phyloP scores from a whole-genome alignment of 2,113 vertebrate species.

The Cettia cetti region DNA sequence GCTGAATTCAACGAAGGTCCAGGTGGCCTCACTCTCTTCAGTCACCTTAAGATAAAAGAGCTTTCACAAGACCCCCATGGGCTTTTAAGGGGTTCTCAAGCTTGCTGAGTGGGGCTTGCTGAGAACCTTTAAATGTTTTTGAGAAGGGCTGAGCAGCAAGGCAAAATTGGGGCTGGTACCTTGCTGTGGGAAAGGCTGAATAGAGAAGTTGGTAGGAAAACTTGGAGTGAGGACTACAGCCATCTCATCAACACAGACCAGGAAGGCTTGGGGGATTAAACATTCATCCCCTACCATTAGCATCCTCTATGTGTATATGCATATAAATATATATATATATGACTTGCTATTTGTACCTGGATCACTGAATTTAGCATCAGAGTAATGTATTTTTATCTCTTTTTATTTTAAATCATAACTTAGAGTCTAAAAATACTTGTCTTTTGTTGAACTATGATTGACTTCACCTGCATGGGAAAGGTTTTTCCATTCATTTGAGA shows the following conservation, averaged over 20 bases:
- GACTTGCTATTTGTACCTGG: background rate
- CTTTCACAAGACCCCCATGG: background rate
- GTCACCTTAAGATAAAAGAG: background rate
- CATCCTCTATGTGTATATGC: background rate
- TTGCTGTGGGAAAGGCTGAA: background rate
- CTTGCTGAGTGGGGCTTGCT: background rate
- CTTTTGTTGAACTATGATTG: background rate
- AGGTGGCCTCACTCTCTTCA: background rate
- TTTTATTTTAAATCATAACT: background rate
- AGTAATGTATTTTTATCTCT: background rate
- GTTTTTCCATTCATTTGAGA: background rate
- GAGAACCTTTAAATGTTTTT: background rate
- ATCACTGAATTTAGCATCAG: background rate
- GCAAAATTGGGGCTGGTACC: background rate
- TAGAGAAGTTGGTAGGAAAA: background rate
- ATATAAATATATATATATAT: background rate
- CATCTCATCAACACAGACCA: background rate
- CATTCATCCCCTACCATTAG: background rate
- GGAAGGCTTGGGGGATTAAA: background rate
- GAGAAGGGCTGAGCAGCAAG: background rate
- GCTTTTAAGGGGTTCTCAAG: background rate
- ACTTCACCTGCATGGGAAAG: background rate
- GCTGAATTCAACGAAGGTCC: background rate
- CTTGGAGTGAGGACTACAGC: background rate
- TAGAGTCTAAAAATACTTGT: background rate